Base-by-base conservation (phyloP, 2,888 invertebrate genomes). In the Leucoma salicis region DNA sequence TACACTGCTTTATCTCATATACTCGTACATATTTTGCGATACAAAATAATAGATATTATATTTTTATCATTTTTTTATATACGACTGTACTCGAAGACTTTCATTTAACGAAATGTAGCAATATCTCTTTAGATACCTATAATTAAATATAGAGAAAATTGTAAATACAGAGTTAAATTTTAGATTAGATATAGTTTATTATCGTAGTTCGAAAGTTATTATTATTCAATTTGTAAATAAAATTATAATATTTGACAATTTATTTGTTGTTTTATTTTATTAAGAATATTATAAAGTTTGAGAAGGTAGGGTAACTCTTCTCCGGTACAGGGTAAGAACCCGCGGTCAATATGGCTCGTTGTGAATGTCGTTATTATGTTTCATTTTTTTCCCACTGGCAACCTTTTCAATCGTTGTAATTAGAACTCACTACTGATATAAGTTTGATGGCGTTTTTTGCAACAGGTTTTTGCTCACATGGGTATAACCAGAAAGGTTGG, bases 191-290 rank as follows among this genome's bases (percentile, higher is more conserved):
- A 44, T 58, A 60, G 63, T 46, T 46, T 58, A 62, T 47, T 56
- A 65, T 43, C 62, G 61, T 68, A 74, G 77, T 74, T 74, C 73
- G 74, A 78, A 78, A 78, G 70, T 74, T 61, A 61, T 59, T 73
- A 78, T 74, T 80, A 82, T 81, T 80, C 76, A 78, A 82, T 72
- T 66, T 86, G 87, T 87, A 88, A 83, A 87, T 88, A 87, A 84
- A 85, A 83, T 74, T 84, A 87, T 86, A 86, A 83, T 82, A 86
- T 86, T 85, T 86, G 78, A 82, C 70, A 76, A 79, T 72, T 53
- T 74, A 61, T 59, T 35, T 55, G 41, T 60, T 63, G 63, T 72
- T 73, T 73, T 60, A 58, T 66, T 68, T 15, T 31, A 11, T 21
- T 21, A n/a, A n/a, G n/a, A n/a, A n/a, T n/a, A n/a, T n/a, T n/a